Conservation (phyloP, 2,113 vertebrate species). For the Hippotragus niger region DNA sequence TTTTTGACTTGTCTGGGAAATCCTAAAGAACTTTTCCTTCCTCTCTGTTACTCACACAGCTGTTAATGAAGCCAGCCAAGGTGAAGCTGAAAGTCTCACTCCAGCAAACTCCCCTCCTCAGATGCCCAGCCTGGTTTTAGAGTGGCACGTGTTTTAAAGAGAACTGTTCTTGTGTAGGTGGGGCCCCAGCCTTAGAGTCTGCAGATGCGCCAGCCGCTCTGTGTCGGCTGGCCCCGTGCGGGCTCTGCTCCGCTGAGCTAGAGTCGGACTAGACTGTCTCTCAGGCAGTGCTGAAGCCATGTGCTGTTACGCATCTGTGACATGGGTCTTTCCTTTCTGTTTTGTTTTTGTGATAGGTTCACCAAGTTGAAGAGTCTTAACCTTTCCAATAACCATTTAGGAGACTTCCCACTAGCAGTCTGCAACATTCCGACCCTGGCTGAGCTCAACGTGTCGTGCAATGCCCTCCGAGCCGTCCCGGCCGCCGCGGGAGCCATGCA, state of each 20-base stretch:
- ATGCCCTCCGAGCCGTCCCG: slow-evolving; percentile 88
- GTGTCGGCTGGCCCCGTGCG: neutral
- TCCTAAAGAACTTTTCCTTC: neutral
- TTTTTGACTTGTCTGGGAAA: neutral
- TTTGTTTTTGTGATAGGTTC: slow-evolving; percentile 83
- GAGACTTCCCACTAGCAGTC: slow-evolving; percentile 91
- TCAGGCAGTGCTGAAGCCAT: neutral
- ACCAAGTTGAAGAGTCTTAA: slow-evolving; percentile 97
- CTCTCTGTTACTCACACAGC: neutral
- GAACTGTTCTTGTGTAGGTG: neutral
- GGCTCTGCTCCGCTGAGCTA: too few species aligned
- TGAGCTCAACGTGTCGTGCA: slow-evolving; percentile 97
- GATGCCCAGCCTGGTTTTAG: neutral
- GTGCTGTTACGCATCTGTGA: neutral
- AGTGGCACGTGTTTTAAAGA: neutral
- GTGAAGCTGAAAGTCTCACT: neutral
- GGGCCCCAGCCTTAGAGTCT: neutral
- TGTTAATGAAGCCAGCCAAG: neutral
- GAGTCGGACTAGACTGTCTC: neutral
- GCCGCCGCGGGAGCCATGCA: slow-evolving; percentile 89
- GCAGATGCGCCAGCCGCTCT: neutral
- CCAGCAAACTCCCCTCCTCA: neutral
- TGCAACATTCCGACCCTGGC: slow-evolving; percentile 92
- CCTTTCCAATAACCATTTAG: slow-evolving; percentile 95
- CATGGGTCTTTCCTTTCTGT: neutral